Evolutionary conservation across 2,113 vertebrate species (phyloP), one percentile per base, ranked within the genome.

Genomic region (Variabilichromis moorii): DNA sequence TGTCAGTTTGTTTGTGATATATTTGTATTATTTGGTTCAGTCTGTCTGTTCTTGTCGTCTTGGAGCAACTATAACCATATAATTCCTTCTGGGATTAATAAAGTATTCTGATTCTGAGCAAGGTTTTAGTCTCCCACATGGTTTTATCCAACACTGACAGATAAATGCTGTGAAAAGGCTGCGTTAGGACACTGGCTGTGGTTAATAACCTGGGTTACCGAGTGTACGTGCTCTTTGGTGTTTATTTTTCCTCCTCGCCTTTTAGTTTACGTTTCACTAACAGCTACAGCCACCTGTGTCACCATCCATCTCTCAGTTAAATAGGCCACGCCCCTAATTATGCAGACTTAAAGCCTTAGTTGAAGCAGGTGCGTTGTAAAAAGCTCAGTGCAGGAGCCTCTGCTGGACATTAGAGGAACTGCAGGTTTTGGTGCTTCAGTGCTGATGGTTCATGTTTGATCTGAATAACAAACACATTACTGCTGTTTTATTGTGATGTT

Each of bases 161-260:
- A 55, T 24, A 55, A 55, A 13, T 3, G n/a, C 53, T 24, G 4
- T 55, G 53, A 24, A 55, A 55, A 55, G 53, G 53, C 21, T 55
- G 11, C 21, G 6, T 24, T 3, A 24, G 53, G 53, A 55, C 21
- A 55, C 53, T 55, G 53, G 53, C 53, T 55, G 21, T 55, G 53
- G 2, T 55, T 13, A 13, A 1, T 55, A 55, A 55, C 53, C n/a
- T 55, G n/a, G 53, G 53, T 24, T 55, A 55, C 0, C 4, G 6
- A 55, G 53, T 55, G 2, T 0, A 24, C 1, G 1, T 13, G 21
- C 3, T 55, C 53, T 55, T 0, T 13, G 53, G 21, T 24, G 53
- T 13, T 55, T 55, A 2, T 55, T 55, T 24, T 55, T 55, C 53
- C 6, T 55, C 53, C 53, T 55, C 4, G 21, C 0, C 11, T 55